phyloP scores from a whole-genome alignment of 2,888 invertebrate species.

The Caenorhabditis doughertyi region DNA sequence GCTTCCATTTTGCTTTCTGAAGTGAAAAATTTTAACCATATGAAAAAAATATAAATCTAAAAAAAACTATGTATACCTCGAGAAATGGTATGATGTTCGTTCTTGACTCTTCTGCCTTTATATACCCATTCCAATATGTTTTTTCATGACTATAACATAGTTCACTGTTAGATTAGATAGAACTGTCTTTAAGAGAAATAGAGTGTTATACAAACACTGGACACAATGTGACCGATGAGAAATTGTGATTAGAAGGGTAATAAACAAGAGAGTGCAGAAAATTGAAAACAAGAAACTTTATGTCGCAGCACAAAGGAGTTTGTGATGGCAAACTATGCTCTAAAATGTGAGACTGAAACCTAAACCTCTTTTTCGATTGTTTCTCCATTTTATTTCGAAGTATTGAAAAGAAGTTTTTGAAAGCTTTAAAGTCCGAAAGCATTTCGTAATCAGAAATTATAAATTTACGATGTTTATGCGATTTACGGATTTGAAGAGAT shows the following conservation, averaged over 20 bases:
- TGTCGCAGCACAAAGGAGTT: slow-evolving; percentile 28
- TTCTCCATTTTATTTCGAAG: too few species aligned
- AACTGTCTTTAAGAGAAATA: slow-evolving; percentile 9
- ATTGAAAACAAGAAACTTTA: not conserved
- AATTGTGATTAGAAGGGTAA: not conserved
- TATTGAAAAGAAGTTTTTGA: too few species aligned
- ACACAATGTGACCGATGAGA: slow-evolving; percentile 5
- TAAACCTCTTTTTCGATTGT: too few species aligned
- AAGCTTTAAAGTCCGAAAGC: too few species aligned
- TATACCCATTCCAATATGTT: too few species aligned
- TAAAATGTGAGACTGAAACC: too few species aligned
- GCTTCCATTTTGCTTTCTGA: slow-evolving; percentile 20
- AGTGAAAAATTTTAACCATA: not conserved
- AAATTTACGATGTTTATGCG: too few species aligned
- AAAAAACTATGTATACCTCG: not conserved
- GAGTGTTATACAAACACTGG: slow-evolving; percentile 1
- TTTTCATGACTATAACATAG: not conserved
- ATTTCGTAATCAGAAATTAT: too few species aligned
- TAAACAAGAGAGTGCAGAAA: slow-evolving; percentile 2
- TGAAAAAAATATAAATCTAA: not conserved
- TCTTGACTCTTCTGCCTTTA: not conserved
- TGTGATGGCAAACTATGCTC: not conserved
- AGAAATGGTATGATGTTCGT: not conserved
- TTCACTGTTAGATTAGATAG: not conserved
- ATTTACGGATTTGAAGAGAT: too few species aligned